Evolutionary conservation across 2,888 invertebrate genomes (phyloP), one percentile per base, ranked within the genome.

Genomic region (Vesta saturnalis): DNA sequence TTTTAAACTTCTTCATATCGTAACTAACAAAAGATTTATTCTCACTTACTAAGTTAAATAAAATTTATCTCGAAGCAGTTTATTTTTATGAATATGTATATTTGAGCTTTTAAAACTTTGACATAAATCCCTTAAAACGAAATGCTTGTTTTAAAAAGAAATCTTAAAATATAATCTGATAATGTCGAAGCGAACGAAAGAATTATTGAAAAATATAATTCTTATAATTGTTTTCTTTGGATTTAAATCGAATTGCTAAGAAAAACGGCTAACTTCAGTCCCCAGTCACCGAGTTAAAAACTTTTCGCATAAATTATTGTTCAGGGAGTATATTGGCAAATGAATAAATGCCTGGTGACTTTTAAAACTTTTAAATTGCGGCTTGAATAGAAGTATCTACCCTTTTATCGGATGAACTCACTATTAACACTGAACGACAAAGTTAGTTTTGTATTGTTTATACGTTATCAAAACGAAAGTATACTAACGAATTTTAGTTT

Each of bases 11-110:
- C 77, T 77, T 76, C 79, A 79, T 80, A 81, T 80, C 78, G 75
- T 74, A 78, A 80, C 78, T 77, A 80, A 79, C 78, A 75, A 77
- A 78, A 80, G 80, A 81, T 81, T 81, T 81, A 80, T 81, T 79
- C 77, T 77, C 78, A 78, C 79, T 79, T 79, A 78, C 71, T 73
- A 79, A 80, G 78, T 80, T 80, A 78, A 78, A 75, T 74, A 67
- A 70, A 77, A 78, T 78, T 79, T 78, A 77, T 79, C 76, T 74
- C 72, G 69, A 64, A 67, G 70, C 68, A 68, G 75, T 76, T 77
- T 74, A 76, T 79, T 78, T 78, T 78, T 80, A 78, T 75, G 78
- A 78, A 79, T 80, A 79, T 79, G 78, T 75, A 76, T 73, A 68
- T 65, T 46, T 61, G 56, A 70, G 74, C 64, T 72, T 75, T 69